Evolutionary conservation across 53 echinoderm and acorn worm species (phyloP), one percentile per base, ranked within the genome.

Genomic region (Luidia sarsii): DNA sequence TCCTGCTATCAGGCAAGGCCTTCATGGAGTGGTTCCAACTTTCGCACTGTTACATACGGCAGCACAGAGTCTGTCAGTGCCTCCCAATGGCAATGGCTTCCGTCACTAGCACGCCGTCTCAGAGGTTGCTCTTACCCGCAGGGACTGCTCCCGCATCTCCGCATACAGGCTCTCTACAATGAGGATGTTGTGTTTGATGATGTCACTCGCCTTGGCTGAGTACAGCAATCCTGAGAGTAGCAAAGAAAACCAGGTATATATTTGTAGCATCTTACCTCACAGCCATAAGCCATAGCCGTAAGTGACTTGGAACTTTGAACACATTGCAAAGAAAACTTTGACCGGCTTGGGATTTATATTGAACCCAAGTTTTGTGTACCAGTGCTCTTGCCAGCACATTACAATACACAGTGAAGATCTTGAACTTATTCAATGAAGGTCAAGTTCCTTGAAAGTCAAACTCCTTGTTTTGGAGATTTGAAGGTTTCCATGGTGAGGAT

Each of bases 51-150:
- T n/a, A n/a, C n/a, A n/a, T n/a, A n/a, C n/a, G n/a, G n/a, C n/a
- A n/a, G n/a, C n/a, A n/a, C n/a, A n/a, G n/a, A n/a, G n/a, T n/a
- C n/a, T n/a, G n/a, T n/a, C n/a, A n/a, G n/a, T n/a, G n/a, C n/a
- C n/a, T n/a, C n/a, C n/a, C n/a, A n/a, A n/a, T n/a, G n/a, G n/a
- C n/a, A n/a, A n/a, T n/a, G n/a, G n/a, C n/a, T n/a, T n/a, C n/a
- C n/a, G n/a, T n/a, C n/a, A n/a, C n/a, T n/a, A n/a, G n/a, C n/a
- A n/a, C n/a, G n/a, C n/a, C n/a, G n/a, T n/a, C n/a, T n/a, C n/a
- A n/a, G n/a, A n/a, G n/a, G n/a, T n/a, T n/a, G n/a, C n/a, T n/a
- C 57, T 61, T 85, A 94, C 94, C 85, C 86, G 88, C 30, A 60
- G 50, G 27, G 94, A 87, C 37, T 88, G 87, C 46, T 88, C 82